Conservation (phyloP, 2,113 vertebrate genomes). For the Phyllostomus discolor region DNA sequence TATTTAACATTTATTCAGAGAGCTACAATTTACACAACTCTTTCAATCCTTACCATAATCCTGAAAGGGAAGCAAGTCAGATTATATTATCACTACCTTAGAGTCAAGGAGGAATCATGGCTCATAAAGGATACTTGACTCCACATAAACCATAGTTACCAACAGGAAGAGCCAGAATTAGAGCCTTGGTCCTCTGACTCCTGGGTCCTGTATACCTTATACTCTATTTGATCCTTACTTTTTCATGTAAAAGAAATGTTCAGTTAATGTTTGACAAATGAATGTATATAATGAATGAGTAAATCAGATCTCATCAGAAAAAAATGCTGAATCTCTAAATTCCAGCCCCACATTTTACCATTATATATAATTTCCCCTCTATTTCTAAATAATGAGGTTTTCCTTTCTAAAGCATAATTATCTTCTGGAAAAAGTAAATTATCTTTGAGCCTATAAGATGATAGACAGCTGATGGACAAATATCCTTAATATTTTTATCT, state of each 20-base stretch:
- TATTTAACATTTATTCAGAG: background rate
- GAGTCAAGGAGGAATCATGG: background rate
- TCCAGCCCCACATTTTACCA: background rate
- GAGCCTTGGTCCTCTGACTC: background rate
- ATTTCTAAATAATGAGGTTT: constrained; percentile 14
- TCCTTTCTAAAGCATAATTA: background rate
- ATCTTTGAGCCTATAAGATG: background rate
- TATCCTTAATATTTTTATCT: constrained; percentile 12
- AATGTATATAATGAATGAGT: background rate
- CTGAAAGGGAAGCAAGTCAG: background rate
- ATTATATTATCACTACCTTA: constrained; percentile 13
- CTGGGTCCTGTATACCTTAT: background rate
- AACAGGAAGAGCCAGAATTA: background rate
- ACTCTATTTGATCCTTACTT: background rate
- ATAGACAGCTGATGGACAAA: background rate
- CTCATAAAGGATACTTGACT: background rate
- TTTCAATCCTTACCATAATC: background rate
- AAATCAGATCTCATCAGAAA: background rate
- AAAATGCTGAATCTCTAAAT: background rate
- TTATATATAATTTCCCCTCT: background rate
- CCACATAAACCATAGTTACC: background rate
- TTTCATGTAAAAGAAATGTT: background rate
- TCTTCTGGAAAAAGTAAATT: constrained; percentile 22
- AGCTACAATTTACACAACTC: background rate
- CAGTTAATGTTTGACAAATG: background rate